Evolutionary conservation across 2,113 vertebrate genomes (phyloP).

Genomic region (Menidia beryllina): DNA sequence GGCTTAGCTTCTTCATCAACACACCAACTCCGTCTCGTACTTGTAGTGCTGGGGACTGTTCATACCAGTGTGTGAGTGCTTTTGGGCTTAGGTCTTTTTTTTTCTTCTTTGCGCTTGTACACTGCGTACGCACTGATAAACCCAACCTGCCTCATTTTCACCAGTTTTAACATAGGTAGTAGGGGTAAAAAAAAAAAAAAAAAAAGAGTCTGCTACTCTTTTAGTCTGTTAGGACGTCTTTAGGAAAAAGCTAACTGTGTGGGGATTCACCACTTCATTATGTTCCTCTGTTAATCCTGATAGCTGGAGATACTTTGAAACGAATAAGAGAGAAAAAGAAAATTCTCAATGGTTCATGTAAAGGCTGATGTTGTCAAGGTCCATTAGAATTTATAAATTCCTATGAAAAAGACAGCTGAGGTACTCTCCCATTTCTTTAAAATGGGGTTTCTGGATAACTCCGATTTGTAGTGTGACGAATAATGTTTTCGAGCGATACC

Average conservation of each 20-base stretch:
- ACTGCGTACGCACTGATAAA: background rate
- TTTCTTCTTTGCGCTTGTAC: background rate
- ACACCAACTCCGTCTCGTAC: slow-evolving; percentile 17
- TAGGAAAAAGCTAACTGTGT: slow-evolving; percentile 32
- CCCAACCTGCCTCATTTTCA: slow-evolving; percentile 6
- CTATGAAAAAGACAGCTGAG: slow-evolving; percentile 47
- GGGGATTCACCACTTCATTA: slow-evolving; percentile 20
- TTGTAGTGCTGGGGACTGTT: slow-evolving; percentile 28
- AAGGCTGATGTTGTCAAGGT: slow-evolving; percentile 27
- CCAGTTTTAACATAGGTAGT: slow-evolving; percentile 58
- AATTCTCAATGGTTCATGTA: slow-evolving; percentile 27
- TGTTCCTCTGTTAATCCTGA: slow-evolving; percentile 50
- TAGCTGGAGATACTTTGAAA: slow-evolving; percentile 40
- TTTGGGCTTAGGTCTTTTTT: background rate
- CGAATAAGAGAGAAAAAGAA: slow-evolving; percentile 21
- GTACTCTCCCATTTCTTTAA: slow-evolving; percentile 36
- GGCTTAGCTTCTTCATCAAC: slow-evolving; percentile 35
- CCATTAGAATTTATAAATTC: slow-evolving; percentile 37
- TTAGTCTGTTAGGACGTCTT: slow-evolving; percentile 5
- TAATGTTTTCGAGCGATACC: slow-evolving; percentile 26
- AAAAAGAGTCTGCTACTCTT: slow-evolving; percentile 19
- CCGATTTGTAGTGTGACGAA: slow-evolving; percentile 14
- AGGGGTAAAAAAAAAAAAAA: slow-evolving; percentile 15
- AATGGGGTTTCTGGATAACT: slow-evolving; percentile 25
- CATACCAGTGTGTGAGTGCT: slow-evolving; percentile 6